Percentiles rank a stretch among this genome's conserved stretches.
phyloP scores from a whole-genome alignment of 2,797 vertebrate species.

The Tolypeutes matacus region DNA sequence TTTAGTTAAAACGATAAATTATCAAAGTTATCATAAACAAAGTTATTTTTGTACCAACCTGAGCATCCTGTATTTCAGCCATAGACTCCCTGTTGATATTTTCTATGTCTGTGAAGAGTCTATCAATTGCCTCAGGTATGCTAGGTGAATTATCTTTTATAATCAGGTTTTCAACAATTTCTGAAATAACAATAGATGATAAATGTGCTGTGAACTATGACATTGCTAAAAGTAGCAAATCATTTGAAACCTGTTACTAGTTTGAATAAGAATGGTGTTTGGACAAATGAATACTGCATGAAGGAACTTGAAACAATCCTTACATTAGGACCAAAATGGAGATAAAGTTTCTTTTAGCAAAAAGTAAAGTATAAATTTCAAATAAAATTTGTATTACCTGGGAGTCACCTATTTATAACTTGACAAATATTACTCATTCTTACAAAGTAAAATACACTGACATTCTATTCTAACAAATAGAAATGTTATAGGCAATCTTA shows the following conservation, averaged over 20 bases:
- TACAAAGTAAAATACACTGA: slow-evolving; percentile 66
- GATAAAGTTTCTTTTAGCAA: slow-evolving; percentile 34
- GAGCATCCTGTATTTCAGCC: slow-evolving; percentile 82
- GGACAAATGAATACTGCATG: slow-evolving; percentile 38
- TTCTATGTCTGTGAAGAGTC: slow-evolving; percentile 89
- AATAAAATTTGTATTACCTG: slow-evolving; percentile 45
- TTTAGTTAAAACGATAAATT: slow-evolving; percentile 32
- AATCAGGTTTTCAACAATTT: slow-evolving; percentile 85
- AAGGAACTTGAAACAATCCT: slow-evolving; percentile 54
- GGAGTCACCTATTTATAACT: slow-evolving; percentile 30
- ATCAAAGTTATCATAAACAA: not conserved
- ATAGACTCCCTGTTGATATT: slow-evolving; percentile 77
- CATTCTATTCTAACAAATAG: slow-evolving; percentile 2
- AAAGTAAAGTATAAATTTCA: slow-evolving; percentile 47
- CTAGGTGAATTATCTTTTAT: slow-evolving; percentile 80
- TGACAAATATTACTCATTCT: slow-evolving; percentile 51
- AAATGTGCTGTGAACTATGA: not conserved
- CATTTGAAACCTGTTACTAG: slow-evolving; percentile 58
- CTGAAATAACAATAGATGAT: slow-evolving; percentile 70
- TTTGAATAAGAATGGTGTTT: slow-evolving; percentile 6
- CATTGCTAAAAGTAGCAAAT: slow-evolving; percentile 60
- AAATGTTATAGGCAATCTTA: slow-evolving; percentile 59
- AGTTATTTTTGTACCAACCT: slow-evolving; percentile 86
- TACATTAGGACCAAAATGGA: slow-evolving; percentile 57
- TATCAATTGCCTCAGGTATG: slow-evolving; percentile 88